Evolutionary conservation across 2,888 invertebrate genomes (phyloP), one percentile per base, ranked within the genome.

Genomic region (Leucophenga montana): DNA sequence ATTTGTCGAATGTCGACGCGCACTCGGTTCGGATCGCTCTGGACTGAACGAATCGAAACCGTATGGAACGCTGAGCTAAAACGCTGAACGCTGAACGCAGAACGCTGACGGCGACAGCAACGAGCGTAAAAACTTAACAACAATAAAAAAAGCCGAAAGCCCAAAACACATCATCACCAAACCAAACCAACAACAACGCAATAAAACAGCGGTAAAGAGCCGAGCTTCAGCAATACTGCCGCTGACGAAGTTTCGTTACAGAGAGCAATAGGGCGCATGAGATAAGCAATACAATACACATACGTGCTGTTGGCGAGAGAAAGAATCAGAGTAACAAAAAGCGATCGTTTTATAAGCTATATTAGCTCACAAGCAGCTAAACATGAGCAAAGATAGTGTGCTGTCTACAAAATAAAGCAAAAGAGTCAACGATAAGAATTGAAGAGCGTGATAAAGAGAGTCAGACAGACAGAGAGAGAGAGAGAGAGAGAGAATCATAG

Each of bases 1-100:
- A 80, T 76, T 84, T 76, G 76, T 77, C 82, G 73, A 78, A 73
- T 84, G 73, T 73, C 77, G 77, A 73, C 78, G 77, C 74, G 77
- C 78, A 78, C 71, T 75, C 77, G 39, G 80, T 82, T 77, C 83
- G 78, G 80, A 84, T 77, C 83, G 78, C 80, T 84, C 81, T 81
- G 83, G 84, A 84, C 79, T 14, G 72, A 71, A 64, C 68, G 72
- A 69, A 54, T 3, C 59, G 16, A n/a, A 44, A 8, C 18, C 22
- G 13, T 22, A 48, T 39, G 61, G 48, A 62, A 54, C 64, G 57
- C 27, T 39, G 62, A 50, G 48, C 22, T 46, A n/a, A 50, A n/a
- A n/a, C n/a, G n/a, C n/a, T n/a, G n/a, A n/a, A 53, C 16, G 53
- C 31, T 56, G 14, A 64, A 64, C 27, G 54, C 50, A 39, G 33